Conservation (phyloP, 2,113 vertebrate species). For the Python bivittatus region DNA sequence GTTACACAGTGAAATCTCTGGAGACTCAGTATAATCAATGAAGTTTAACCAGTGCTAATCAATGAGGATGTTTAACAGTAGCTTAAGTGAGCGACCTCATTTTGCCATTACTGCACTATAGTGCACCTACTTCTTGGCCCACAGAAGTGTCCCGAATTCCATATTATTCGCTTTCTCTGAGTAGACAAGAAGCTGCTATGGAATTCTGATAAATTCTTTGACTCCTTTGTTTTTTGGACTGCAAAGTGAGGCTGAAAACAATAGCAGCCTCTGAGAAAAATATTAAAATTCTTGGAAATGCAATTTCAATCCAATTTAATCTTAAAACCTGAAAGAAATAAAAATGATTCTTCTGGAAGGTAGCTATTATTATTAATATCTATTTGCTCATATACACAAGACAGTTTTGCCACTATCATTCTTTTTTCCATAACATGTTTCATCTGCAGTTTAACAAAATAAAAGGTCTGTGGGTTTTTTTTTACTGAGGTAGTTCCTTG, state of each 20-base stretch:
- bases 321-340: background rate
- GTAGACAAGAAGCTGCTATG: background rate
- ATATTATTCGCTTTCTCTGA: background rate
- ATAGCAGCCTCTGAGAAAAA: background rate
- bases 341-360: background rate
- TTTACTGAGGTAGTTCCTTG: background rate
- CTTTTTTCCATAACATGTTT: background rate
- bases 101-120: background rate
- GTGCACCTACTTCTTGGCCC: background rate
- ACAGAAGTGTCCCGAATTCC: background rate
- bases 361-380: background rate
- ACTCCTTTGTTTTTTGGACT: background rate
- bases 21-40: background rate
- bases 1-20: background rate
- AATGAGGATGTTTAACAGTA: background rate
- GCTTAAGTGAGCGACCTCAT: background rate
- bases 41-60: background rate
- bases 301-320: background rate
- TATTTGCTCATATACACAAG: background rate
- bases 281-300: background rate
- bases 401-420: background rate
- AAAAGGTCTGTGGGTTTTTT: background rate
- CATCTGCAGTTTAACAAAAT: background rate
- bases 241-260: background rate
- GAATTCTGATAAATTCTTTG: background rate